Conservation (phyloP, 2,113 vertebrate genomes). For the Ammodytes dubius region DNA sequence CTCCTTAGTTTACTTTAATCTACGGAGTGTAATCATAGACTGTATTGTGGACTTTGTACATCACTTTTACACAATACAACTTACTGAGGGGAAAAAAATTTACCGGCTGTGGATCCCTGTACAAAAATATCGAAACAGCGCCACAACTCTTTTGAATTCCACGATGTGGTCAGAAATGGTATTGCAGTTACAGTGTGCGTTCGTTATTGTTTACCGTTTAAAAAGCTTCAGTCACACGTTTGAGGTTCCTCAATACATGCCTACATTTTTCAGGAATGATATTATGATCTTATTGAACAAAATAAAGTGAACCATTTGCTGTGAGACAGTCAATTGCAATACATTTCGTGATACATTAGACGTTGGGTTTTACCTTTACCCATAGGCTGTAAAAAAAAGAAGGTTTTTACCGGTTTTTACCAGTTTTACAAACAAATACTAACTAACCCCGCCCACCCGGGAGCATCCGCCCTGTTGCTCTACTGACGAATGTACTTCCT, state of each 20-base stretch:
- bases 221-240: neutral
- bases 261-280: neutral
- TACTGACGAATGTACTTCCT: neutral
- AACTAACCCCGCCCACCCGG: conserved; percentile 41
- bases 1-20: neutral
- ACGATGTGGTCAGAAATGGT: neutral
- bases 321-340: neutral
- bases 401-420: no score
- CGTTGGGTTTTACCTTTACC: neutral
- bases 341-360: no score
- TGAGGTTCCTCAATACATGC: neutral
- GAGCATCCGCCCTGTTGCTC: neutral
- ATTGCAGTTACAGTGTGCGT: conserved; percentile 1
- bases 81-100: neutral
- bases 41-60: neutral
- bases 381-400: no score
- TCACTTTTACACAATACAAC: neutral
- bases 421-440: neutral
- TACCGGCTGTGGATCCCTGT: no score
- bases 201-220: neutral
- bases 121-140: conserved; percentile 23
- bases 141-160: neutral
- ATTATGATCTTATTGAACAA: neutral
- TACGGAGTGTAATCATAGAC: neutral
- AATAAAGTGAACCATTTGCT: fast-evolving